phyloP scores from a whole-genome alignment of 2,797 vertebrate species.

The Epinephelus malabaricus region DNA sequence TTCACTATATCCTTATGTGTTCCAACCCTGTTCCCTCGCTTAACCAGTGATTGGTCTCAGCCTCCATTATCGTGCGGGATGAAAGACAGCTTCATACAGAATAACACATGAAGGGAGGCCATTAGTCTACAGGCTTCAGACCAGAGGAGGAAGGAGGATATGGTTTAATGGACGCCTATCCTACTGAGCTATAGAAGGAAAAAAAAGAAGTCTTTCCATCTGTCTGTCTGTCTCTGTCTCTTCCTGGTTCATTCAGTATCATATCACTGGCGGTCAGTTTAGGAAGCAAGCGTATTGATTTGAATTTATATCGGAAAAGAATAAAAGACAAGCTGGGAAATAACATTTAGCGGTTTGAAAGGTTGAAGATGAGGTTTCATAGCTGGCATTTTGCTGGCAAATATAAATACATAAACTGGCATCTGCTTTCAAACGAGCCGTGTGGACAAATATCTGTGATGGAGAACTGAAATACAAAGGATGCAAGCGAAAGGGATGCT shows the following conservation, averaged over 20 bases:
- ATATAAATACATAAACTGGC: conserved; percentile 63
- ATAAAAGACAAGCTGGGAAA: conserved; percentile 60
- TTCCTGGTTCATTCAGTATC: conserved; percentile 56
- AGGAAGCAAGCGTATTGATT: conserved; percentile 60
- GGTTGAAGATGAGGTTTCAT: conserved; percentile 60
- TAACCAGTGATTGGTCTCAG: conserved; percentile 64
- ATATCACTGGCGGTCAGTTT: conserved; percentile 53
- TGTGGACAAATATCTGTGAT: conserved; percentile 60
- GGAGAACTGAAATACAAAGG: conserved; percentile 51
- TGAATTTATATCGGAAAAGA: conserved; percentile 58
- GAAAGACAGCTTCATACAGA: conserved; percentile 80
- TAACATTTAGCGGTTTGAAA: conserved; percentile 66
- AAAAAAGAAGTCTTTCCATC: conserved; percentile 27
- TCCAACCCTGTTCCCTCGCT: conserved; percentile 58
- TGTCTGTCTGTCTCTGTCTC: conserved; percentile 41
- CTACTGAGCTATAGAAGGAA: conserved; percentile 46
- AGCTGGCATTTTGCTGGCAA: conserved; percentile 69
- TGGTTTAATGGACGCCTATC: conserved; percentile 78
- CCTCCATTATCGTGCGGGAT: conserved; percentile 75
- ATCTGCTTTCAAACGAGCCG: conserved; percentile 65
- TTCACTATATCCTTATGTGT: conserved; percentile 12
- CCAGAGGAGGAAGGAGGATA: conserved; percentile 78
- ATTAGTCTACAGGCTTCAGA: conserved; percentile 78
- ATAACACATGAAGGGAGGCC: conserved; percentile 82
- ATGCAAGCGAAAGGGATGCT: conserved; percentile 24